Percentiles rank a stretch among this genome's conserved stretches.
These are phyloP conservation scores for Entomyzon cyanotis DNA, from an alignment of 2,113 vertebrate species.

Conservation along the genomic window DNA sequence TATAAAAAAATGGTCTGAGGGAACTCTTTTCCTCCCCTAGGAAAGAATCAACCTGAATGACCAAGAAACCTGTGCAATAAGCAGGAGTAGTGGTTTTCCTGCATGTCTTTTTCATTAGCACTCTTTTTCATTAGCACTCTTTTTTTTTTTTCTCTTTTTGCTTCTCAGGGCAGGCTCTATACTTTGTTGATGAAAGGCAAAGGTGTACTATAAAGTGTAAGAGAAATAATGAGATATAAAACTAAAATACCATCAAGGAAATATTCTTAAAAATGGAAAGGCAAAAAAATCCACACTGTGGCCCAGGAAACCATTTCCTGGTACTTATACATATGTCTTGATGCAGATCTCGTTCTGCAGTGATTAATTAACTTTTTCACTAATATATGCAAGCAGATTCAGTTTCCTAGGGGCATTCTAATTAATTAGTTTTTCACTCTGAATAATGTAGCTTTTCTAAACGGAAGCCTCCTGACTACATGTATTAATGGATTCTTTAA, in stretches of 20 bases:
- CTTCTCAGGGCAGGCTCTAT: not conserved
- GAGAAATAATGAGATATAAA: not conserved
- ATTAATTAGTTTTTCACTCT: slow-evolving; percentile 79
- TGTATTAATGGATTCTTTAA: slow-evolving; percentile 71
- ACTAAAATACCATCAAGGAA: not conserved
- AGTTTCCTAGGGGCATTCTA: slow-evolving; percentile 73
- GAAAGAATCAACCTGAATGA: not conserved
- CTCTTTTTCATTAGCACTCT: not conserved
- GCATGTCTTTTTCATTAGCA: not conserved
- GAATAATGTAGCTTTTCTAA: slow-evolving; percentile 76
- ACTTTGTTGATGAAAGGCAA: not conserved
- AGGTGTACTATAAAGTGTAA: not conserved
- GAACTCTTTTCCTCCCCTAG: not conserved
- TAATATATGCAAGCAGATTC: slow-evolving; percentile 73
- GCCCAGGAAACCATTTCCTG: not conserved
- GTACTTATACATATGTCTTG: slow-evolving; percentile 20
- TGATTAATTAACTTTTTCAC: slow-evolving; percentile 81
- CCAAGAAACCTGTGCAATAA: not conserved
- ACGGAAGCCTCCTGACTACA: slow-evolving; percentile 68
- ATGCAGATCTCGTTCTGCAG: slow-evolving; percentile 64
- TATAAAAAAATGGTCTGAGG: not conserved
- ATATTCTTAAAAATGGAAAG: not conserved
- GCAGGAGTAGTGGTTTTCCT: not conserved
- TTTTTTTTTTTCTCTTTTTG: not conserved
- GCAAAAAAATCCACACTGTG: not conserved